These are phyloP conservation scores for Drosophila eohydei DNA, from an alignment of 2,888 invertebrate genomes.

Conservation along the genomic window DNA sequence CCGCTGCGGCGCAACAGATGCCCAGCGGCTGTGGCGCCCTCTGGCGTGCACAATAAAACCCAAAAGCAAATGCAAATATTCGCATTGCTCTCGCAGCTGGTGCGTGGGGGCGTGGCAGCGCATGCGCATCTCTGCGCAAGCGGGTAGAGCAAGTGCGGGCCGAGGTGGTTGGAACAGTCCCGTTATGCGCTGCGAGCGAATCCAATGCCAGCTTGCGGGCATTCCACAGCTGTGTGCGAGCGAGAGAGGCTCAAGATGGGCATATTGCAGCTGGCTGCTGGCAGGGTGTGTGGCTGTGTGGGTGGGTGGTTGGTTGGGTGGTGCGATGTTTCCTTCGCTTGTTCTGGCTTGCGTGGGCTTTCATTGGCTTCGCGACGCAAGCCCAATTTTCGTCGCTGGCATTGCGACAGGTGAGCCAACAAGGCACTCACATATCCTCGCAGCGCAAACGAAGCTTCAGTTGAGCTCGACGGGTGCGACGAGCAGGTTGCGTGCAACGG, in stretches of 20 bases:
- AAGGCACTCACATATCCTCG: constrained; percentile 43
- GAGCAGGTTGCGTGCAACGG: constrained; percentile 72
- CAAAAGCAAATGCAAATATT: constrained; percentile 29
- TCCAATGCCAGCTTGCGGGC: constrained; percentile 54
- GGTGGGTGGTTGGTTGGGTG: constrained; percentile 20
- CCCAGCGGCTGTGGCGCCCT: constrained; percentile 59
- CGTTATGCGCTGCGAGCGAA: constrained; percentile 67
- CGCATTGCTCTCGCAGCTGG: constrained; percentile 19
- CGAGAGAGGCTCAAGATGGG: constrained; percentile 58
- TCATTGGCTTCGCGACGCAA: constrained; percentile 74
- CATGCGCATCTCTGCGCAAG: constrained; percentile 71
- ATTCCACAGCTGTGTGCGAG: constrained; percentile 73
- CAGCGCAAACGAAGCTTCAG: constrained; percentile 53
- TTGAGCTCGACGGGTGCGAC: constrained; percentile 73
- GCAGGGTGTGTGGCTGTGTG: constrained; percentile 22
- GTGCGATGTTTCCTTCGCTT: constrained; percentile 8
- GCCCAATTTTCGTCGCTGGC: constrained; percentile 62
- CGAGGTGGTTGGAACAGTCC: constrained; percentile 72
- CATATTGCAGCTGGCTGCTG: constrained; percentile 30
- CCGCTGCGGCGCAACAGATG: constrained; percentile 65
- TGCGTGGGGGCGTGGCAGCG: constrained; percentile 82
- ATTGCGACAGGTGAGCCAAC: constrained; percentile 82
- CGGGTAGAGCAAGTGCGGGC: constrained; percentile 48
- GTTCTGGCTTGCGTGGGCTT: constrained; percentile 52
- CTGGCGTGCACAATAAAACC: constrained; percentile 23